phyloP scores from a whole-genome alignment of 2,888 invertebrate species.

The Calliopum simillimum region DNA sequence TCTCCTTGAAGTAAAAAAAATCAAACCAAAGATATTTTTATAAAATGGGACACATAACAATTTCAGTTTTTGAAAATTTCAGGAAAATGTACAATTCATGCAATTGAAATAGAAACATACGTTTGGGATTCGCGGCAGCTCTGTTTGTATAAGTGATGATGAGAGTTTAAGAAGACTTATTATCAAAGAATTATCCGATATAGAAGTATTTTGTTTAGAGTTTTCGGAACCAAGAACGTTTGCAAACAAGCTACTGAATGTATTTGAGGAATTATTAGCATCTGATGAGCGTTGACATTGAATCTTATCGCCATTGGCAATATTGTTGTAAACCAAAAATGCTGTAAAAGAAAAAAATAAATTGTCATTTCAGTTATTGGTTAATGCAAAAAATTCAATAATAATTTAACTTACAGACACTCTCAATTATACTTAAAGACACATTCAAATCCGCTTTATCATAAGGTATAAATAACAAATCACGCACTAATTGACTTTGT shows the following conservation, averaged over 20 bases:
- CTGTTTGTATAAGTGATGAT: conserved; percentile 73
- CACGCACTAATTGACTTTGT: conserved; percentile 78
- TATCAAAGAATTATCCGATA: conserved; percentile 79
- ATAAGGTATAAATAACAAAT: conserved; percentile 73
- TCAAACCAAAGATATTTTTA: too few species aligned
- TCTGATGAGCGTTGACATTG: conserved; percentile 71
- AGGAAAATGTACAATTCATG: too few species aligned
- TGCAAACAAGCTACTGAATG: conserved; percentile 82
- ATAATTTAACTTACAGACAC: conserved; percentile 71
- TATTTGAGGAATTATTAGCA: conserved; percentile 69
- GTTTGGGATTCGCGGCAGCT: conserved; percentile 69
- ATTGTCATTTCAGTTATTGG: not conserved
- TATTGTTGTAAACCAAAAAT: conserved; percentile 70
- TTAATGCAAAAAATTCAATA: not conserved
- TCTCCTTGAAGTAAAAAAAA: conserved; percentile 52
- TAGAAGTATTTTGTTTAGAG: conserved; percentile 73
- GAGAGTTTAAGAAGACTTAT: conserved; percentile 79
- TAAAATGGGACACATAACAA: too few species aligned
- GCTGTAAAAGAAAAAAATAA: conserved; percentile 60
- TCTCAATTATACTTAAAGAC: conserved; percentile 79
- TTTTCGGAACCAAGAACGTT: conserved; percentile 76
- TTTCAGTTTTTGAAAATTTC: too few species aligned
- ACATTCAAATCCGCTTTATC: conserved; percentile 77
- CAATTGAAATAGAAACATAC: conserved; percentile 51
- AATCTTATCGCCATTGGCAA: conserved; percentile 70